These are phyloP conservation scores for Melieria omissa DNA, from an alignment of 2,888 invertebrate genomes.

Conservation along the genomic window DNA sequence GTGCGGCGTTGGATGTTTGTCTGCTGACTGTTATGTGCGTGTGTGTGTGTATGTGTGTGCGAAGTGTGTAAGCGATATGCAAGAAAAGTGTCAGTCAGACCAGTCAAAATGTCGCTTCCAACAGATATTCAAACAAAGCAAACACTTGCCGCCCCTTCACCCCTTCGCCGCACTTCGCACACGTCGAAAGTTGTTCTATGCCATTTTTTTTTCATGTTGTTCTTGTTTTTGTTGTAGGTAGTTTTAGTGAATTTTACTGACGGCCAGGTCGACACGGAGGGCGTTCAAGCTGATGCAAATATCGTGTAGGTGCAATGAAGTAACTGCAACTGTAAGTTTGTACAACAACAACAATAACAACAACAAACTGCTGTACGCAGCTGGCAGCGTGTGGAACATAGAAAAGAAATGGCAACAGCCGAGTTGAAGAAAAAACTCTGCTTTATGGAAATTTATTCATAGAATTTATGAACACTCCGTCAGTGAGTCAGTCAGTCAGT, in stretches of 20 bases:
- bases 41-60: not conserved
- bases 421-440: slow-evolving; percentile 39
- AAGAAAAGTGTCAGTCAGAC: slow-evolving; percentile 63
- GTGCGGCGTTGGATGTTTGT: too few species aligned
- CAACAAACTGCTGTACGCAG: not conserved
- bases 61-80: slow-evolving; percentile 57
- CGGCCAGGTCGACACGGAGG: slow-evolving; percentile 1
- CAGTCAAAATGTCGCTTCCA: slow-evolving; percentile 65
- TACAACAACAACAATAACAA: not conserved
- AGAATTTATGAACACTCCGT: slow-evolving; percentile 57
- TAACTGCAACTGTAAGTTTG: slow-evolving; percentile 35
- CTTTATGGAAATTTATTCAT: slow-evolving; percentile 65
- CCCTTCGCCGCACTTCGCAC: not conserved
- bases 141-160: slow-evolving; percentile 8
- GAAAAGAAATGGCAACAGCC: not conserved
- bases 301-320: slow-evolving; percentile 15
- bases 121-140: slow-evolving; percentile 55
- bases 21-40: not conserved
- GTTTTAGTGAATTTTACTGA: not conserved
- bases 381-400: slow-evolving; percentile 13
- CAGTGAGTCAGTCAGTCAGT: slow-evolving; percentile 17
- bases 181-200: slow-evolving; percentile 13
- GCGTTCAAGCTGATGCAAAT: not conserved
- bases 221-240: not conserved
- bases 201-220: not conserved